These are phyloP conservation scores for Aphaenogaster ashmeadi DNA, from an alignment of 1,140 invertebrate genomes.

Conservation along the genomic window DNA sequence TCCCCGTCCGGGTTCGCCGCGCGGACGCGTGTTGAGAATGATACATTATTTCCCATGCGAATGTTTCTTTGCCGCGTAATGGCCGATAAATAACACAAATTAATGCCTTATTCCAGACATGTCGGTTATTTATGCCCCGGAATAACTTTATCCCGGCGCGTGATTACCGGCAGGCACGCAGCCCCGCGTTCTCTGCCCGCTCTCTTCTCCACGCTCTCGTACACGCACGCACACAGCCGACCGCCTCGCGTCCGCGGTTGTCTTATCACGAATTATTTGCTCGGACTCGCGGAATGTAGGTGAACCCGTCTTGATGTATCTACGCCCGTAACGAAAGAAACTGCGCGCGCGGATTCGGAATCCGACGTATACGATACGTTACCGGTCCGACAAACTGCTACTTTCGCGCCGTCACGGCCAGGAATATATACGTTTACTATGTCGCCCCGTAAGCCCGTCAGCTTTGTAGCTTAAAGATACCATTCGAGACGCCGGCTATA, in stretches of 20 bases:
- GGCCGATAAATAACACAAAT: constrained; percentile 87
- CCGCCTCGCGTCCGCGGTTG: constrained; percentile 6
- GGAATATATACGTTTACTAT: constrained; percentile 20
- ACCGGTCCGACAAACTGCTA: constrained; percentile 29
- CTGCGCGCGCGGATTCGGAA: neutral
- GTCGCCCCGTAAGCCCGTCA: constrained; percentile 24
- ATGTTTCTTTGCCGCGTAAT: constrained; percentile 86
- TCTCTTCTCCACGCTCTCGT: constrained; percentile 22
- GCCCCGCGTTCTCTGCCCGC: constrained; percentile 77
- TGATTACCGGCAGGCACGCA: constrained; percentile 86
- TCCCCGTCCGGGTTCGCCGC: constrained; percentile 76
- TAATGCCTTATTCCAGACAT: constrained; percentile 86
- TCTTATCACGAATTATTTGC: constrained; percentile 62
- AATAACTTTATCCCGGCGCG: constrained; percentile 86
- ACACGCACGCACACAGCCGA: neutral
- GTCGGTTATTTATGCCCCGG: constrained; percentile 86
- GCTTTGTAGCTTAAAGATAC: constrained; percentile 30
- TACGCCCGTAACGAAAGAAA: constrained; percentile 37
- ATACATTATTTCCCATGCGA: constrained; percentile 86
- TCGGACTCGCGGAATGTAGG: constrained; percentile 65
- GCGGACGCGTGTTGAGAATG: constrained; percentile 83
- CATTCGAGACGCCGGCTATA: constrained; percentile 8
- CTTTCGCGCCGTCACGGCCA: constrained; percentile 38
- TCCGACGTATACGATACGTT: neutral
- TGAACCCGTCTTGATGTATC: constrained; percentile 63